Evolutionary conservation across 2,888 invertebrate genomes (phyloP).

Genomic region (Phalera bucephala): DNA sequence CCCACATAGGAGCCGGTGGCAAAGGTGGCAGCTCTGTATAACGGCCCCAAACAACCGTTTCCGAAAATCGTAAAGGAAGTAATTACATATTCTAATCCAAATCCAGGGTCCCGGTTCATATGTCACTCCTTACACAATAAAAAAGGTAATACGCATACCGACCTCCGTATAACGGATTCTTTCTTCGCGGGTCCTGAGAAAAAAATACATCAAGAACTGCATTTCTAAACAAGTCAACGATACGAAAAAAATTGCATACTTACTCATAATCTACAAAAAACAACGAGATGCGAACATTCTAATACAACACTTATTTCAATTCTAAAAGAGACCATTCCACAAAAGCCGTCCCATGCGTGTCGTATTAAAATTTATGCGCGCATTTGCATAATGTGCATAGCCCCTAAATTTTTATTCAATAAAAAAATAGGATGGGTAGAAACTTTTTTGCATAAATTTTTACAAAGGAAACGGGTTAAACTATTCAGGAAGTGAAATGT

Average conservation of each 20-base stretch:
- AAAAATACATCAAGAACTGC: conserved; percentile 64
- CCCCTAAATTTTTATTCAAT: conserved; percentile 82
- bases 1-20: conserved; percentile 29
- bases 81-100: conserved; percentile 82
- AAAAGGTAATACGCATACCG: conserved; percentile 53
- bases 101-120: conserved; percentile 73
- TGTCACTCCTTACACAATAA: conserved; percentile 75
- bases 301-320: conserved; percentile 39
- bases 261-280: conserved; percentile 65
- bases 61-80: conserved; percentile 81
- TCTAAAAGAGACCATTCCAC: conserved; percentile 33
- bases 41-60: conserved; percentile 67
- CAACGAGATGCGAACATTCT: conserved; percentile 28
- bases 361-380: conserved; percentile 79
- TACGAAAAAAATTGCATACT: conserved; percentile 72
- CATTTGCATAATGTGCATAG: conserved; percentile 84
- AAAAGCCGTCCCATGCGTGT: conserved; percentile 37
- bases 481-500: conserved; percentile 79
- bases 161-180: conserved; percentile 72
- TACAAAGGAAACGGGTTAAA: conserved; percentile 83
- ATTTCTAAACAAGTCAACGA: conserved; percentile 54
- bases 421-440: conserved; percentile 84
- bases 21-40: conserved; percentile 59
- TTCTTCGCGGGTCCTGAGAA: conserved; percentile 68
- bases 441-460: conserved; percentile 83